A percentile compares a stretch with the other conserved stretches of the same genome.
These are phyloP conservation scores for Spodoptera frugiperda DNA, from an alignment of 1,140 invertebrate genomes.

Conservation along the genomic window DNA sequence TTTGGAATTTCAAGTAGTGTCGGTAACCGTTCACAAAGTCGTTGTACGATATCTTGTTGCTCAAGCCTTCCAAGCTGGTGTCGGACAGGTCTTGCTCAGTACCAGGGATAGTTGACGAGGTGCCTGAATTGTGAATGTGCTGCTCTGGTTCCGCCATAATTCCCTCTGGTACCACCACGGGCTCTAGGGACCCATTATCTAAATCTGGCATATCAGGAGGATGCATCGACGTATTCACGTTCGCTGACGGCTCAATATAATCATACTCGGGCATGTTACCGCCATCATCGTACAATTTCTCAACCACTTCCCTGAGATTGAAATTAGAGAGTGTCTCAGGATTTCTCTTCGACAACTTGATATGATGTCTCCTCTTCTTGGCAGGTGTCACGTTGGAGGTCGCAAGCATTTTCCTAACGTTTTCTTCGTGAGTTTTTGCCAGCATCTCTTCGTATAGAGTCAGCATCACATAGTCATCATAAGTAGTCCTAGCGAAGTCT, in stretches of 20 bases:
- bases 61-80: constrained; percentile 64
- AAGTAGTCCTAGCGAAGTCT: neutral
- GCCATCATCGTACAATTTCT: constrained; percentile 49
- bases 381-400: constrained; percentile 31
- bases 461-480: constrained; percentile 69
- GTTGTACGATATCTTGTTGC: constrained; percentile 71
- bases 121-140: neutral
- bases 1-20: constrained; percentile 77
- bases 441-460: constrained; percentile 68
- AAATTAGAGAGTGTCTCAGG: constrained; percentile 46
- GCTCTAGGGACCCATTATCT: neutral
- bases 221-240: neutral
- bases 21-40: constrained; percentile 78
- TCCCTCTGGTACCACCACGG: no score
- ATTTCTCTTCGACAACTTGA: constrained; percentile 51
- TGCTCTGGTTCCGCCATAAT: neutral
- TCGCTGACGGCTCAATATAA: constrained; percentile 10
- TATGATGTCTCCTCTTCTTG: constrained; percentile 26
- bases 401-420: constrained; percentile 59
- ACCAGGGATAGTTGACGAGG: neutral
- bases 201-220: neutral
- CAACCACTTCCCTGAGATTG: constrained; percentile 49
- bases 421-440: constrained; percentile 63
- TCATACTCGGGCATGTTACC: constrained; percentile 25
- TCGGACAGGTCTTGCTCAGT: constrained; percentile 46